These are phyloP conservation scores for Bombus superbus DNA, from an alignment of 1,140 invertebrate species.

Conservation along the genomic window DNA sequence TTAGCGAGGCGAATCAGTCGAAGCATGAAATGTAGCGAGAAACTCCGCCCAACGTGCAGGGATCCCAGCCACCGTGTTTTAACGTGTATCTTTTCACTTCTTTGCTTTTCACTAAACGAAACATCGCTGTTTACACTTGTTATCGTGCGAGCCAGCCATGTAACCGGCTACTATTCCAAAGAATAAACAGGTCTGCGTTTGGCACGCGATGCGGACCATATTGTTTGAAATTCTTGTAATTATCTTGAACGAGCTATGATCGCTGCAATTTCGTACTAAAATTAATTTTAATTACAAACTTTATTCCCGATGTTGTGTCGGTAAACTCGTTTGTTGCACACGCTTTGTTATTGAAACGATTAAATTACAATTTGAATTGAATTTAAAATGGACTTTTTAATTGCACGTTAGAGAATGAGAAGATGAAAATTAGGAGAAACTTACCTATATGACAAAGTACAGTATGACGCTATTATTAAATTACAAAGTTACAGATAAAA, in stretches of 20 bases:
- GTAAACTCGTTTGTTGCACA: neutral
- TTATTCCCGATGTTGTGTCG: neutral
- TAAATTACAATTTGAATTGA: neutral
- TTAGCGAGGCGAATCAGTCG: slow-evolving; percentile 64
- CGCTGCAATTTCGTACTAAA: neutral
- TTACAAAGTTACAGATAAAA: neutral
- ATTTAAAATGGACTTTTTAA: neutral
- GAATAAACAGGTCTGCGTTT: neutral
- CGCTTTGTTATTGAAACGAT: neutral
- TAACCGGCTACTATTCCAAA: neutral
- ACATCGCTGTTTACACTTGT: too few relatives aligned
- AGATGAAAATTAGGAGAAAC: neutral
- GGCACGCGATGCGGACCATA: neutral
- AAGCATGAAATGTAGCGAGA: slow-evolving; percentile 50
- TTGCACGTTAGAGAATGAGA: neutral
- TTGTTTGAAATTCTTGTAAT: neutral
- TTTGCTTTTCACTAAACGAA: neutral
- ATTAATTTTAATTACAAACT: neutral
- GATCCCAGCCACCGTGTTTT: neutral
- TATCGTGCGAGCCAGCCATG: neutral
- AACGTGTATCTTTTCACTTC: neutral
- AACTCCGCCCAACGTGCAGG: slow-evolving; percentile 57
- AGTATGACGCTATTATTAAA: neutral
- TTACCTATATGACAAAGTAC: neutral
- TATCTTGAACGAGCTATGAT: too few relatives aligned